These are phyloP conservation scores for Halisarca cf. caerulea DNA, from an alignment of 37 sponge, comb jelly and placozoan genomes.

Conservation along the genomic window DNA sequence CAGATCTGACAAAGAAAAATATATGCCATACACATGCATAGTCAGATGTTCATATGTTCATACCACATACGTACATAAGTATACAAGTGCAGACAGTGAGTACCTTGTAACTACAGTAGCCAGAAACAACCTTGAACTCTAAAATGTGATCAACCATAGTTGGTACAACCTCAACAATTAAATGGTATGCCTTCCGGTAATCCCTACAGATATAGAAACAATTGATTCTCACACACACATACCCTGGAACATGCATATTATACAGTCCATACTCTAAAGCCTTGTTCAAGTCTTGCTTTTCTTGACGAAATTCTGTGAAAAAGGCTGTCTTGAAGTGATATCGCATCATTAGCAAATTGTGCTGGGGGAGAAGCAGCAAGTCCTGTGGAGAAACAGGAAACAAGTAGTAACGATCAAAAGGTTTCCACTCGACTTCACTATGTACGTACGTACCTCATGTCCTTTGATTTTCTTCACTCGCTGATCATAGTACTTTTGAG, in stretches of 20 bases:
- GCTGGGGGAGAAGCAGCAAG: constrained; percentile 35
- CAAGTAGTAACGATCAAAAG: too few species aligned
- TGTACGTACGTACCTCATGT: constrained; percentile 48
- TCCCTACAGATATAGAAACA: not conserved
- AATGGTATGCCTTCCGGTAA: constrained; percentile 13
- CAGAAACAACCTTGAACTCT: constrained; percentile 87
- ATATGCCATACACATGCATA: too few species aligned
- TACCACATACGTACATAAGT: too few species aligned
- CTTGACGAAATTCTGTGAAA: constrained; percentile 87
- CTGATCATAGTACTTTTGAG: constrained; percentile 74
- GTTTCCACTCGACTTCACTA: too few species aligned
- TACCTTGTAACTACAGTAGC: constrained; percentile 90
- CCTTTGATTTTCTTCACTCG: constrained; percentile 66
- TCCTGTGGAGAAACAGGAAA: constrained; percentile 19
- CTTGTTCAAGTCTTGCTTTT: constrained; percentile 60
- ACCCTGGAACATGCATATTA: not conserved
- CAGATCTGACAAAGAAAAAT: constrained; percentile 71
- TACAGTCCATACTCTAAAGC: constrained; percentile 29
- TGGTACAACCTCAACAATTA: not conserved
- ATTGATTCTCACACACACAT: too few species aligned
- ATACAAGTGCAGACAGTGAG: not conserved
- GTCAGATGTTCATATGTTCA: too few species aligned
- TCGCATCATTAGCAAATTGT: constrained; percentile 67
- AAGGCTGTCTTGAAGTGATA: constrained; percentile 91
- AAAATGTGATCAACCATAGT: constrained; percentile 42